Percentiles rank a stretch among this genome's conserved stretches.
These are phyloP conservation scores for Drosophila subobscura DNA, from an alignment of 1,140 invertebrate genomes.

Conservation along the genomic window DNA sequence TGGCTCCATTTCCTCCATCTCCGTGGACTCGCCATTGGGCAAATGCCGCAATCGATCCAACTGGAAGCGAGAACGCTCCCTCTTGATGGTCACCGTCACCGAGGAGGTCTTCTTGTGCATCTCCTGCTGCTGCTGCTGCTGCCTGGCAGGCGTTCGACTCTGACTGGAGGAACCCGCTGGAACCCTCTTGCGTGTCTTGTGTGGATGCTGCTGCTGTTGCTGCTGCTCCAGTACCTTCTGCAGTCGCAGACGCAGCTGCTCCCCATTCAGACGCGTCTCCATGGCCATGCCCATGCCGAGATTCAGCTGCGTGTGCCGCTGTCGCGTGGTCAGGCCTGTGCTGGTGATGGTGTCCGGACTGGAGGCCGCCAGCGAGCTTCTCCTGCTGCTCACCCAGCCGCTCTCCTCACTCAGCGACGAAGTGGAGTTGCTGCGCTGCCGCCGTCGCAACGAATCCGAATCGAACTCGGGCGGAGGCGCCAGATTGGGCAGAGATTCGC, in stretches of 20 bases:
- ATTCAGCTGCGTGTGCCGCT: slow-evolving; percentile 71
- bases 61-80: slow-evolving; percentile 71
- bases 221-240: slow-evolving; percentile 85
- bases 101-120: slow-evolving; percentile 75
- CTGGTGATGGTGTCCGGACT: slow-evolving; percentile 84
- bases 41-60: slow-evolving; percentile 66
- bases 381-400: slow-evolving; percentile 90
- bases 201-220: slow-evolving; percentile 55
- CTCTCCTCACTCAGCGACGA: slow-evolving; percentile 90
- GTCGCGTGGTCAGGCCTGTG: slow-evolving; percentile 71
- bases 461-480: slow-evolving; percentile 85
- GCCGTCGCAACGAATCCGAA: slow-evolving; percentile 41
- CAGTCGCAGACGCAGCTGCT: slow-evolving; percentile 85
- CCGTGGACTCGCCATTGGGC: slow-evolving; percentile 77
- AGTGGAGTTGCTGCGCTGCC: slow-evolving; percentile 85
- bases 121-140: slow-evolving; percentile 30
- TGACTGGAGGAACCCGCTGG: slow-evolving; percentile 43
- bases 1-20: slow-evolving; percentile 74
- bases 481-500: slow-evolving; percentile 87
- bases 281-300: slow-evolving; percentile 74
- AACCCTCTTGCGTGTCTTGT: slow-evolving; percentile 56
- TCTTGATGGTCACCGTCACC: slow-evolving; percentile 69
- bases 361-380: slow-evolving; percentile 85
- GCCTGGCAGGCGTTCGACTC: slow-evolving; percentile 60
- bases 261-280: slow-evolving; percentile 85